Conservation (phyloP, 2,113 vertebrate genomes). For the Tyto alba region DNA sequence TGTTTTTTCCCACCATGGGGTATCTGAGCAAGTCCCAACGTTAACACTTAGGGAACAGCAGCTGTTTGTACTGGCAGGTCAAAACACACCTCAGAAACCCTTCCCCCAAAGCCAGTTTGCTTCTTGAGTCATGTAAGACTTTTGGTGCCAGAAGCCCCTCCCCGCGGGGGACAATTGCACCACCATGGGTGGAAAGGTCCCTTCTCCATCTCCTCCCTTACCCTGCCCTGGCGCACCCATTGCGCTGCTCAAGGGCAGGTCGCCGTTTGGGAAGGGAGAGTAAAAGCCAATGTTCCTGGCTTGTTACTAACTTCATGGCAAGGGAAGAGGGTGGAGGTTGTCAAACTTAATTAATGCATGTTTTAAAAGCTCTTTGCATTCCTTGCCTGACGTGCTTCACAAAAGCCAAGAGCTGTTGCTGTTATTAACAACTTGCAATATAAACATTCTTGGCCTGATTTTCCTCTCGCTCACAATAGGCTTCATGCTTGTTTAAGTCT, state of each 20-base stretch:
- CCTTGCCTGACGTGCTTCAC: not conserved
- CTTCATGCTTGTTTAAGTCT: not conserved
- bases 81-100: not conserved
- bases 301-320: not conserved
- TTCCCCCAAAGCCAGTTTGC: not conserved
- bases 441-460: conserved; percentile 51
- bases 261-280: not conserved
- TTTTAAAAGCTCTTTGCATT: conserved; percentile 5
- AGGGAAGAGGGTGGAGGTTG: not conserved
- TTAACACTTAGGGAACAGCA: not conserved
- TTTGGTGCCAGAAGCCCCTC: not conserved
- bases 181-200: not conserved
- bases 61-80: not conserved
- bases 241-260: accelerated
- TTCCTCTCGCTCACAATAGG: not conserved
- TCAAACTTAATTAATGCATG: not conserved
- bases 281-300: not conserved
- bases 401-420: conserved; percentile 11
- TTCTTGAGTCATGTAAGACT: accelerated
- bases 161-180: accelerated
- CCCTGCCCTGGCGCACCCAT: not conserved
- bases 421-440: not conserved
- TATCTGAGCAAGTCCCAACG: not conserved
- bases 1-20: accelerated
- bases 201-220: not conserved